Evolutionary conservation across 2,797 vertebrate species (phyloP).

Genomic region (Alcedo quadribrachys): DNA sequence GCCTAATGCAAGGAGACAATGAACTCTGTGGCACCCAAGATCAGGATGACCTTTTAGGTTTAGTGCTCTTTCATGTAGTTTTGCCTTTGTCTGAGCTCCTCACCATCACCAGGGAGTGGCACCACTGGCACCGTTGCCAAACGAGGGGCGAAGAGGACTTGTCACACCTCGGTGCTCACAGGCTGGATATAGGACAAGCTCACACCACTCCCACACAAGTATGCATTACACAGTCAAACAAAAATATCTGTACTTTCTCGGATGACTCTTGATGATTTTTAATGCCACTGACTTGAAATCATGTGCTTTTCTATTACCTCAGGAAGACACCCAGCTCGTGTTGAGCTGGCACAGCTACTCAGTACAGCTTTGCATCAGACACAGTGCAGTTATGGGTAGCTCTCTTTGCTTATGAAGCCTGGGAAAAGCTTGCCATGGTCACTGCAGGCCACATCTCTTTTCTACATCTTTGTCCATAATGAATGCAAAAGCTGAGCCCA

Average conservation of each 20-base stretch:
- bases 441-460: background rate
- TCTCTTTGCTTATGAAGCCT: background rate
- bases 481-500: background rate
- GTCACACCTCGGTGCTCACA: slow-evolving; percentile 33
- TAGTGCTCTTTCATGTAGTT: fast-evolving
- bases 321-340: background rate
- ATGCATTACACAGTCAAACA: slow-evolving; percentile 51
- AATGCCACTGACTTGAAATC: slow-evolving; percentile 51
- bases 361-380: background rate
- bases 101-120: background rate
- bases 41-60: background rate
- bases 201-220: slow-evolving; percentile 55
- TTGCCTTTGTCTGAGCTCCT: background rate
- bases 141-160: background rate
- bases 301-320: slow-evolving; percentile 28
- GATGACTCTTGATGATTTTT: slow-evolving; percentile 44
- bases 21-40: background rate
- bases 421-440: background rate
- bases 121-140: background rate
- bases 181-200: slow-evolving; percentile 61
- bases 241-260: slow-evolving; percentile 68
- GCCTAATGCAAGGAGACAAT: background rate
- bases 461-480: background rate
- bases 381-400: background rate
- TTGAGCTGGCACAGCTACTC: background rate